Base-by-base conservation (phyloP, 1,140 invertebrate species). In the Kradibia gibbosae region DNA sequence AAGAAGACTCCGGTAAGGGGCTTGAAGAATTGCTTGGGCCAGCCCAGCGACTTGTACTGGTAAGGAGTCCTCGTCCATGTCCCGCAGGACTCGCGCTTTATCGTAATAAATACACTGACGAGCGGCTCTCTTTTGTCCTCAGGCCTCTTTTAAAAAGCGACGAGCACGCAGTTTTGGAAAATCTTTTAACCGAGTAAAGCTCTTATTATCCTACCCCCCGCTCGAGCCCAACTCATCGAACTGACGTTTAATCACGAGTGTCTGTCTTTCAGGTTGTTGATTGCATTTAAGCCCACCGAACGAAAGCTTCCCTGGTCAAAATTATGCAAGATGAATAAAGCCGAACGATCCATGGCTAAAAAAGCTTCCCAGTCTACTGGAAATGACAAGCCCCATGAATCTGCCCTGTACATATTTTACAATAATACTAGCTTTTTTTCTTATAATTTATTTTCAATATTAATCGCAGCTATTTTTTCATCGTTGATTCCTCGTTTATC, bases 11-110 rank as follows among this genome's bases (percentile, higher is more conserved):
- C 85, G 20, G 17, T 42, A 1, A 90, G 87, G 80, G 86, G 86
- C 10, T 78, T 89, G 20, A 84, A 85, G 65, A 90, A 90, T 84
- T 84, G 89, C 17, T 76, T 90, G 45, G 86, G 86, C 10, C 84
- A 88, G 45, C 89, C 89, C 1, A 71, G 82, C 48, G 84, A 87
- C 15, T 86, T 55, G 76, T 85, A 75, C 55, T 90, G 88, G 89
- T 89, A 88, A 83, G 34, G 42, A 17, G 36, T n/a, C n/a, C n/a
- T n/a, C n/a, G n/a, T n/a, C n/a, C n/a, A n/a, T n/a, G n/a, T n/a
- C n/a, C n/a, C n/a, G n/a, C n/a, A n/a, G n/a, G n/a, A 39, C 55
- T 71, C 28, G 0, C 62, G 50, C 31, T 76, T 25, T 67, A 39
- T 20, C 72, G 48, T 48, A 31, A 75, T 50, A 42, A 17, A 50